Evolutionary conservation across 1,140 invertebrate species (phyloP).

Genomic region (Lordiphosa clarofinis): DNA sequence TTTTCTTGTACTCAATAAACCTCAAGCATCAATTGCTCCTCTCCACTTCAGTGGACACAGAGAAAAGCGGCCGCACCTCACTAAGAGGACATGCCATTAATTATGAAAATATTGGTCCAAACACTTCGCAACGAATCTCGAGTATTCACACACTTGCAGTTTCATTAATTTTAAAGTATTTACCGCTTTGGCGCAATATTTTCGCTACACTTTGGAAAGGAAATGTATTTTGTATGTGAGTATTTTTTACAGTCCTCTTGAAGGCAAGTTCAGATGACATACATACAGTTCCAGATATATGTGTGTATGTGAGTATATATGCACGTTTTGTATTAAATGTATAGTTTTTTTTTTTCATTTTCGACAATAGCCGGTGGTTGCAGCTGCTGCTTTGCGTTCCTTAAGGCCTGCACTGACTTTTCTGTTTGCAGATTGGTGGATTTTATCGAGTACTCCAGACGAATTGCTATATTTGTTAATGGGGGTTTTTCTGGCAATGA

Average conservation of each 20-base stretch:
- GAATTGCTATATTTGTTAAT: not conserved
- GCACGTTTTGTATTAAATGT: constrained; percentile 10
- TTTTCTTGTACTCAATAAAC: too few species aligned
- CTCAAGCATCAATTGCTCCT: too few species aligned
- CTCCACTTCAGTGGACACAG: too few species aligned
- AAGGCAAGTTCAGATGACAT: constrained; percentile 9
- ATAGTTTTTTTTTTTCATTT: constrained; percentile 18
- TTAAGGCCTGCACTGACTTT: not conserved
- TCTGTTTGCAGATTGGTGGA: not conserved
- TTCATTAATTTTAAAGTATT: constrained; percentile 20
- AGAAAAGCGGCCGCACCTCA: not conserved
- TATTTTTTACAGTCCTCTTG: constrained; percentile 1
- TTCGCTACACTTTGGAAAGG: constrained; percentile 9
- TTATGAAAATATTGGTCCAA: constrained; percentile 13
- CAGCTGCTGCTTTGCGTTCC: constrained; percentile 1
- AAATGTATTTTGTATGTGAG: constrained; percentile 1
- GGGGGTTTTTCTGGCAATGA: too few species aligned
- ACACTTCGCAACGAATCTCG: not conserved
- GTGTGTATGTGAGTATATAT: constrained; percentile 1
- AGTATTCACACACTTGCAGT: not conserved
- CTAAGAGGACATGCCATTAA: constrained; percentile 4
- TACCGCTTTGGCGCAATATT: constrained; percentile 9
- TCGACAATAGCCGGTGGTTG: not conserved
- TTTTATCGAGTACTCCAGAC: not conserved
- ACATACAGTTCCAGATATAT: not conserved